Evolutionary conservation across 2,888 invertebrate species (phyloP), one percentile per base, ranked within the genome.

Genomic region (Latheticus oryzae): DNA sequence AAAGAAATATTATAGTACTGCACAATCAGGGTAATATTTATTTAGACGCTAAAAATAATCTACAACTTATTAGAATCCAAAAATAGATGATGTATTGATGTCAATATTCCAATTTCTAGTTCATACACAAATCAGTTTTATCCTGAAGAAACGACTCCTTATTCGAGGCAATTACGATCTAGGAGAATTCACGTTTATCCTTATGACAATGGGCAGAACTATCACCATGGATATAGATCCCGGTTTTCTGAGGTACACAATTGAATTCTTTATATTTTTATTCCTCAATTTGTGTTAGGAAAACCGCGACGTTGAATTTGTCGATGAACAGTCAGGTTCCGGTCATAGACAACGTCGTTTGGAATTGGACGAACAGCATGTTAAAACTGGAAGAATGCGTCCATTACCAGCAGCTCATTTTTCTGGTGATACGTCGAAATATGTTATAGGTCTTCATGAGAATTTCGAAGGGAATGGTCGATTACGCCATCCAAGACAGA

Each of bases 381-480:
- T 21, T 1, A 50, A 64, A 33, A 59, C 60, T 30, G 67, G 68
- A 21, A 58, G 72, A 37, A 66, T 68, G 16, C 70, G 83, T 65
- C 76, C 84, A 9, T 84, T 84, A 61, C 77, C 84, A 8, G 84
- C 84, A 0, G 84, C 84, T 1, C 87, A 87, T 69, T 85, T 83
- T 75, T 82, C 82, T 58, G 87, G 87, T 1, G 85, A 87, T 74
- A 85, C 85, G 2, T 84, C 85, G 0, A 83, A 82, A 63, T 83
- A 85, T 56, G 81, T 75, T 59, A 66, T 82, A 0, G 82, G 82
- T 26, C 76, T 78, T 60, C 86, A 87, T 67, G 80, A 81, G 21
- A 81, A 85, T 69, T 86, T 81, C 69, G 83, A 83, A 75, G 86
- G 86, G 83, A 89, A 89, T 72, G 88, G 88, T 0, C 79, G 86